Base-by-base conservation (phyloP, 1,140 invertebrate species). In the Chelonus insularis region DNA sequence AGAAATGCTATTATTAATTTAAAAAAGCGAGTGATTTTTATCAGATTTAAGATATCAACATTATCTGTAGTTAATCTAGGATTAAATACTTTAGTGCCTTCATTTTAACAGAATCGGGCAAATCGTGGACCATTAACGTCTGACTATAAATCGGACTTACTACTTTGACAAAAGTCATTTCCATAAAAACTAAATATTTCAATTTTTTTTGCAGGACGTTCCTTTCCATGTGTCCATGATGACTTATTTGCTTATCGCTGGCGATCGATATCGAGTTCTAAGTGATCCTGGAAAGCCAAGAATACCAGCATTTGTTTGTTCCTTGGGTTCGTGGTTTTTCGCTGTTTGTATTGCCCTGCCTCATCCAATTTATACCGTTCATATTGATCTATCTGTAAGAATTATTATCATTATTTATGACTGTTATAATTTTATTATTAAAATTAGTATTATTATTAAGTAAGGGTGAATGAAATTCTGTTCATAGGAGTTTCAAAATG, bases 321-420 rank as follows among this genome's bases (percentile, higher is more conserved):
- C 85, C 21, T 82, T 89, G 12, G 88, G 86, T 34, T 84, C 87
- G 14, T 91, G 89, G 89, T 84, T 90, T 4, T 84, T 85, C 18
- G 86, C 88, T 11, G 81, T 89, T 59, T 88, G 89, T 68, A 84
- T 89, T 20, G 88, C 89, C 1, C 75, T 91, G 59, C 89, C 89
- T 1, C 89, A 88, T 78, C 87, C 88, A 32, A 87, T 91, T 25
- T 91, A 91, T 70, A 88, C 87, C 41, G 86, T 86, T 59, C 89
- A 89, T 69, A 81, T 90, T 21, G 87, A 90, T 72, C 74, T 90
- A 52, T 86, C 83, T 74, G 84, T 87, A 70, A 86, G 84, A 81
- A 20, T 18, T 51, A 32, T 48, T 45, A 47, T 25, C 18, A 8
- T 37, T 39, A 50, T 25, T 39, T 11, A 45, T 9, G n/a, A 45